Base-by-base conservation (phyloP, 2,888 invertebrate genomes). In the Nemotelus pantherinus region DNA sequence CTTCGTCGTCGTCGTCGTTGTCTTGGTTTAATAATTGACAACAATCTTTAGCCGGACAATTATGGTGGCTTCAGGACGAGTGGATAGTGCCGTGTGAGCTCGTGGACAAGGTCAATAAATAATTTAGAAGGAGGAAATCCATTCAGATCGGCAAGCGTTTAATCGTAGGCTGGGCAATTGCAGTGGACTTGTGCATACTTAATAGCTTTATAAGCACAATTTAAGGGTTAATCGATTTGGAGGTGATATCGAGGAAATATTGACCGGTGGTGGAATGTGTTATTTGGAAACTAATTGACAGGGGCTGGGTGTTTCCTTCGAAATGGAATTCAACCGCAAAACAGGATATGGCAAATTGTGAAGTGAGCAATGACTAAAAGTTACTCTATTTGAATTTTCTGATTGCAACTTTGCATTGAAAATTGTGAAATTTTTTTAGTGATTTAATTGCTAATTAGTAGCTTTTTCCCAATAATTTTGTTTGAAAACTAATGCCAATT, bases 121-220 rank as follows among this genome's bases (percentile, higher is more conserved):
- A 74, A 63, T 74, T 74, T 63, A 74, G 43, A 6, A 39, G 60
- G 25, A n/a, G 58, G 74, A 47, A 41, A 60, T 45, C n/a, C 57
- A 48, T 9, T 74, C 10, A 6, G 39, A 25, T 25, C 50, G n/a
- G 50, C 39, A 25, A 50, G 2, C 58, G 45, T 48, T 74, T 63
- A 60, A 74, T 25, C 50, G 74, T 60, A 48, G 74, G 47, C 63
- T 74, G 74, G 74, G 45, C 48, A 74, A 60, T 74, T 74, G 50
- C 41, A 48, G 41, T 41, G 3, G 43, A 50, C 47, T 72, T 25
- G 41, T 25, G 57, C 39, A 43, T 48, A 60, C 25, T 74, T 25
- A 72, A 74, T 74, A n/a, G 3, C 4, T 43, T 9, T 10, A 9
- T 44, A 50, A 47, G 43, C 43, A 41, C 43, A 48, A 41, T 5